Evolutionary conservation across 2,113 vertebrate genomes (phyloP).

Genomic region (Neodontobutis hainanensis): DNA sequence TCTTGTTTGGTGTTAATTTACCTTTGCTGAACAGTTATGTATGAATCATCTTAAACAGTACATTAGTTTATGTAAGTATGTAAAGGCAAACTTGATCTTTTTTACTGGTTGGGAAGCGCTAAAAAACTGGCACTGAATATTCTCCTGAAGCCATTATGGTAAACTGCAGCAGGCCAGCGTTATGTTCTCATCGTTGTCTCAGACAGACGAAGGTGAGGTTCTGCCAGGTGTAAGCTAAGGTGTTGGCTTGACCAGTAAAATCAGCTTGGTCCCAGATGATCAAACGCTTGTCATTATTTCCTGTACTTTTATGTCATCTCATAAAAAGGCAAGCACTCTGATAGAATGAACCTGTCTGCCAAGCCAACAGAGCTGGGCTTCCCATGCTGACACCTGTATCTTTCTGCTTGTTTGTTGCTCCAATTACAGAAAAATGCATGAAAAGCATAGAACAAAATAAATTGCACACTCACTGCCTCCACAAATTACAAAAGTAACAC

Average conservation of each 20-base stretch:
- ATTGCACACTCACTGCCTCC: conserved; percentile 36
- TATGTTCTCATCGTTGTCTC: conserved; percentile 37
- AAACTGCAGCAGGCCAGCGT: conserved; percentile 32
- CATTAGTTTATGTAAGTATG: conserved; percentile 43
- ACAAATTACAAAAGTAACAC: conserved; percentile 53
- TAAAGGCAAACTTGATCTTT: too few species aligned
- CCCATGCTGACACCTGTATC: conserved; percentile 42
- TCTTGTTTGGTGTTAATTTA: conserved; percentile 52
- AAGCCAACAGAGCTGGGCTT: conserved; percentile 39
- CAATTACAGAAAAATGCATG: conserved; percentile 27
- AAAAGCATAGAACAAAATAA: conserved; percentile 39
- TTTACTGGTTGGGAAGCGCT: conserved; percentile 14
- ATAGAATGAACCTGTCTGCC: conserved; percentile 45
- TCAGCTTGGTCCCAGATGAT: conserved; percentile 63
- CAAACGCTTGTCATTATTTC: conserved; percentile 66
- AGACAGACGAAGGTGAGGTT: conserved; percentile 38
- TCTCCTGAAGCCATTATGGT: conserved; percentile 32
- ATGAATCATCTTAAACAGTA: conserved; percentile 42
- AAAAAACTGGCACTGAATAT: conserved; percentile 28
- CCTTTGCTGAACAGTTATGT: conserved; percentile 28
- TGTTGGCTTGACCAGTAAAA: conserved; percentile 65
- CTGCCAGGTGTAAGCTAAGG: conserved; percentile 58
- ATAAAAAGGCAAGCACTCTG: conserved; percentile 54
- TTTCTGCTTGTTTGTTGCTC: conserved; percentile 31
- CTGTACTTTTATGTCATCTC: conserved; percentile 70